phyloP scores from a whole-genome alignment of 1,140 invertebrate species.

The Apis cerana region DNA sequence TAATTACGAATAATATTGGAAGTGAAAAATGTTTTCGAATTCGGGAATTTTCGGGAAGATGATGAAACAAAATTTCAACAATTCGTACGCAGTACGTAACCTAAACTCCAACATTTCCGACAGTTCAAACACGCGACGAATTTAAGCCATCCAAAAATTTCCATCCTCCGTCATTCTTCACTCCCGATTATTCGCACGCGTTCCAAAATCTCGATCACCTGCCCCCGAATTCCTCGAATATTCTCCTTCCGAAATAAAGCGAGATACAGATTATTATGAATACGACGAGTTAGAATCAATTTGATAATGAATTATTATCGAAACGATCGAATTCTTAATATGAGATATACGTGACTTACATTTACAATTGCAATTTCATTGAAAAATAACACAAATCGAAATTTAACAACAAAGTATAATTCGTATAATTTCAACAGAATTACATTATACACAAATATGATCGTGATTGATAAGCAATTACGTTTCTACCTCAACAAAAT shows the following conservation, averaged over 20 bases:
- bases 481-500: no score
- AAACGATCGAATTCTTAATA: no score
- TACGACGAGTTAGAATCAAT: neutral
- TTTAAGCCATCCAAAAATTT: constrained; percentile 8
- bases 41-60: neutral
- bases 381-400: no score
- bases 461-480: no score
- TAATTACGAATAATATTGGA: no score
- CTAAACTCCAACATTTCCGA: neutral
- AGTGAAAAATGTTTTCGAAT: no score
- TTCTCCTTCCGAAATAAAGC: neutral
- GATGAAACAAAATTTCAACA: neutral
- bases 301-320: no score
- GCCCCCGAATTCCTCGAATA: constrained; percentile 14
- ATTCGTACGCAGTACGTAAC: neutral
- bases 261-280: neutral
- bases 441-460: no score
- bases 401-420: no score
- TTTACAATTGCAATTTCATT: no score
- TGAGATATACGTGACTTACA: no score
- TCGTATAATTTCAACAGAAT: no score
- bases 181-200: neutral
- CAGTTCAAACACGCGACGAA: neutral
- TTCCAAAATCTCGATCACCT: constrained; percentile 11
- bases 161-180: neutral